A percentile compares a stretch with the other conserved stretches of the same genome.
These are phyloP conservation scores for Epizoanthus illoricatus DNA, from an alignment of 92 coral and sea anemone genomes.

Conservation along the genomic window DNA sequence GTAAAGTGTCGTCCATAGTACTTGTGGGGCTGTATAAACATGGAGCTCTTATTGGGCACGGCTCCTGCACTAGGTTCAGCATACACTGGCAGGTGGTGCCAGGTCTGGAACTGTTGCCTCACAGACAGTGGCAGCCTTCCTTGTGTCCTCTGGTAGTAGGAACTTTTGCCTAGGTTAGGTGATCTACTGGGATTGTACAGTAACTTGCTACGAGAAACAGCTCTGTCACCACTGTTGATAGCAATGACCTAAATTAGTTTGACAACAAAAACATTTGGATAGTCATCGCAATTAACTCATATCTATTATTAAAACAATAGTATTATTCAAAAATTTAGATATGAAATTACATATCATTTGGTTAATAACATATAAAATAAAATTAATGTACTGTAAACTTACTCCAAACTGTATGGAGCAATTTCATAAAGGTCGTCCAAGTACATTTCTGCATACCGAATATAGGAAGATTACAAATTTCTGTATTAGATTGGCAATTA, in stretches of 20 bases:
- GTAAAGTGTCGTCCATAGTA: conserved; percentile 83
- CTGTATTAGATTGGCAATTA: no score
- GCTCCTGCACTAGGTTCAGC: conserved; percentile 60
- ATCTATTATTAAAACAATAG: no score
- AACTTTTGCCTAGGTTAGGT: conserved; percentile 70
- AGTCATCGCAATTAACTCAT: no score
- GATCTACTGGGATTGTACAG: conserved; percentile 60
- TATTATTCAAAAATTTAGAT: no score
- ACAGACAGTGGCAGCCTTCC: conserved; percentile 59
- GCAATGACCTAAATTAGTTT: not conserved
- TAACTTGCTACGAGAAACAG: conserved; percentile 49
- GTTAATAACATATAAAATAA: no score
- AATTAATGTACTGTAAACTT: no score
- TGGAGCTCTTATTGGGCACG: conserved; percentile 69
- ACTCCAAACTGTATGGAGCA: no score
- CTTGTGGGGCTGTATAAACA: conserved; percentile 88
- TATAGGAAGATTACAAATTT: no score
- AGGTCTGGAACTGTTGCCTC: conserved; percentile 85
- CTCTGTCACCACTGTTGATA: conserved; percentile 52
- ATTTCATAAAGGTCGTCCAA: no score
- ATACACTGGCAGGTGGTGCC: conserved; percentile 96
- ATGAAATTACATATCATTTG: no score
- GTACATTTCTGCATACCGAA: no score
- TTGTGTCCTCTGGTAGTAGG: conserved; percentile 60
- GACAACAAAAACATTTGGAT: not conserved